Percentiles rank a stretch among this genome's conserved stretches.
phyloP scores from a whole-genome alignment of 1,140 invertebrate genomes.

The Pseudobourletiella spinata region DNA sequence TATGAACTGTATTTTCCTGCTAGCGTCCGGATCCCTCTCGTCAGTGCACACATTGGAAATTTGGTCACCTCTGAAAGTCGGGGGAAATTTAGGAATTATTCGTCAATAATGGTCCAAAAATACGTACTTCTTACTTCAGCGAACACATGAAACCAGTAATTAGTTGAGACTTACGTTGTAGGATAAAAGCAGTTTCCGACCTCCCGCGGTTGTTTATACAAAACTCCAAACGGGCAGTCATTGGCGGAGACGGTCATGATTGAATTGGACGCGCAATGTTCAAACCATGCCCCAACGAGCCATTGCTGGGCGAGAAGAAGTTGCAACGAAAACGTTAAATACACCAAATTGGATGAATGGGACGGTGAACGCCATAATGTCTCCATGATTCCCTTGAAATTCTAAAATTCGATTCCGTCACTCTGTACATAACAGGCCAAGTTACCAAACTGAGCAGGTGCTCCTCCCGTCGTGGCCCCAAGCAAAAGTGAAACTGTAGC shows the following conservation, averaged over 20 bases:
- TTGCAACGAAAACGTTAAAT: too few species aligned
- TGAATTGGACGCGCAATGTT: background rate
- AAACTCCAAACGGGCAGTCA: background rate
- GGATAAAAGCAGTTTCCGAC: background rate
- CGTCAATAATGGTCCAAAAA: background rate
- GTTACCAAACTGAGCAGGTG: too few species aligned
- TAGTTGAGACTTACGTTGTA: background rate
- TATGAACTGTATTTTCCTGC: slow-evolving; percentile 1
- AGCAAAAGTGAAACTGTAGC: too few species aligned
- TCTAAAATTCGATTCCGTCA: too few species aligned
- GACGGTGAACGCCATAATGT: too few species aligned
- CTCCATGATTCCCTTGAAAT: too few species aligned
- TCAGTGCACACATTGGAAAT: background rate
- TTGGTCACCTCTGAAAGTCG: background rate
- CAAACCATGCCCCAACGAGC: background rate
- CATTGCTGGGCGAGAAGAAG: too few species aligned
- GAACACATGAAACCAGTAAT: background rate
- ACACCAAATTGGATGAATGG: too few species aligned
- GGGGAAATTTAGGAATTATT: too few species aligned
- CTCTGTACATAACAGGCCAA: too few species aligned
- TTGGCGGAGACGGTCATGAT: background rate
- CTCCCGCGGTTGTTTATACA: background rate
- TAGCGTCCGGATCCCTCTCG: background rate
- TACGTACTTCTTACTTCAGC: background rate
- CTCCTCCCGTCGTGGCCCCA: too few species aligned